These are phyloP conservation scores for Ectropis crepuscularia DNA, from an alignment of 2,888 invertebrate species.

Conservation along the genomic window DNA sequence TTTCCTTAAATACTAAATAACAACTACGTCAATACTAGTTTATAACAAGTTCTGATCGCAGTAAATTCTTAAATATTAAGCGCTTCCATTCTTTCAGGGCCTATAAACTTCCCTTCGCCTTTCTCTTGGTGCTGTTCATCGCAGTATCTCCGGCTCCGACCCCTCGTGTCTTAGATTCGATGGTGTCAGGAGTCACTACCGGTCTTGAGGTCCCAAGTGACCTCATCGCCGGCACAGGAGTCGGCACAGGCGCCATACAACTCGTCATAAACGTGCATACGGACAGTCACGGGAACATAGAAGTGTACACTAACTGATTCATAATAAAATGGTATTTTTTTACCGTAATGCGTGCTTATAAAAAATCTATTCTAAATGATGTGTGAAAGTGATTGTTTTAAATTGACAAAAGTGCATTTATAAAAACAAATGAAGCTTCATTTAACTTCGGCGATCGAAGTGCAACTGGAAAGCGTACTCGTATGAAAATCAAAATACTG, in stretches of 20 bases:
- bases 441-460: slow-evolving; percentile 21
- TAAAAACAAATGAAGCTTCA: slow-evolving; percentile 6
- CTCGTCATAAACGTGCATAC: slow-evolving; percentile 75
- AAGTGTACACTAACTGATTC: slow-evolving; percentile 67
- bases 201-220: slow-evolving; percentile 72
- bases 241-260: slow-evolving; percentile 68
- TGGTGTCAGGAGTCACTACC: slow-evolving; percentile 69
- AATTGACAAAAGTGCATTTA: neutral
- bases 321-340: too few relatives aligned
- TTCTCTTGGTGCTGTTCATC: slow-evolving; percentile 47
- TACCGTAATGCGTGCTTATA: too few relatives aligned
- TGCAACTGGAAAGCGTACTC: slow-evolving; percentile 3
- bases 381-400: slow-evolving; percentile 5
- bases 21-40: too few relatives aligned
- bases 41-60: neutral
- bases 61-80: neutral
- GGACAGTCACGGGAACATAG: slow-evolving; percentile 75
- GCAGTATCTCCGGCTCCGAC: slow-evolving; percentile 59
- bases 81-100: slow-evolving; percentile 51
- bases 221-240: slow-evolving; percentile 63
- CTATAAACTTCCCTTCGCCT: slow-evolving; percentile 51
- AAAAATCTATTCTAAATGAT: too few relatives aligned
- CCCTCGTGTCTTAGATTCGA: slow-evolving; percentile 48
- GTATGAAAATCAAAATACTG: neutral
- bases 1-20: too few relatives aligned